Base-by-base conservation (phyloP, 2,888 invertebrate species). In the Lumbricus terrestris region DNA sequence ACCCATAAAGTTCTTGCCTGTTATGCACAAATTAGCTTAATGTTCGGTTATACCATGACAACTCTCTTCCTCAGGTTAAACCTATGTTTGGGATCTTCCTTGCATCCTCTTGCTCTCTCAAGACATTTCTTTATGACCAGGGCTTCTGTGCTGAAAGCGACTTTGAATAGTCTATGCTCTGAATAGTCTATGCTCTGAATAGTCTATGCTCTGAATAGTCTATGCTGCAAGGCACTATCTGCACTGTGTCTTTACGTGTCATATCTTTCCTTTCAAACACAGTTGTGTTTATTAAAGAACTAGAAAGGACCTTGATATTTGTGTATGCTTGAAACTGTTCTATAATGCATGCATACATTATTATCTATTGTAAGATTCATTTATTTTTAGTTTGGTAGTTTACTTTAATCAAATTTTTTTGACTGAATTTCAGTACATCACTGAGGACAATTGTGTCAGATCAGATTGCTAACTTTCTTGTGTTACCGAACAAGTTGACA, bases 401-500 rank as follows among this genome's bases (percentile, higher is more conserved):
- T 83, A 11, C 29, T 54, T 54, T 69, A 69, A 69, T 69, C 8
- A n/a, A 69, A 69, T 85, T 15, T n/a, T 85, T 85, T 85, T 34
- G 20, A 85, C 37, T 85, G 34, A 37, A 82, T 40, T 88, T 29
- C 95, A 98, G 98, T 95, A 98, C 98, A 94, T 96, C 98, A 92
- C 95, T 99, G 92, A 96, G 98, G 83, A 96, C 97, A 91, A 97
- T 98, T 92, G 97, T 99, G 91, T 96, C 97, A 29, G 98, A 98
- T 94, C 98, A 98, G 95, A 97, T 99, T 88, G 97, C 97, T 29
- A 96, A 96, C 90, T 96, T 98, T 95, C 97, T 98, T 97, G 99
- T 99, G 42, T 95, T 99, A 93, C 99, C 99, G 0, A 99, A 99
- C 95, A 98, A 98, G 95, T 96, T 98, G 94, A 97, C 97, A 0